These are phyloP conservation scores for Danio albolineatus DNA, from an alignment of 2,797 vertebrate species.

Conservation along the genomic window DNA sequence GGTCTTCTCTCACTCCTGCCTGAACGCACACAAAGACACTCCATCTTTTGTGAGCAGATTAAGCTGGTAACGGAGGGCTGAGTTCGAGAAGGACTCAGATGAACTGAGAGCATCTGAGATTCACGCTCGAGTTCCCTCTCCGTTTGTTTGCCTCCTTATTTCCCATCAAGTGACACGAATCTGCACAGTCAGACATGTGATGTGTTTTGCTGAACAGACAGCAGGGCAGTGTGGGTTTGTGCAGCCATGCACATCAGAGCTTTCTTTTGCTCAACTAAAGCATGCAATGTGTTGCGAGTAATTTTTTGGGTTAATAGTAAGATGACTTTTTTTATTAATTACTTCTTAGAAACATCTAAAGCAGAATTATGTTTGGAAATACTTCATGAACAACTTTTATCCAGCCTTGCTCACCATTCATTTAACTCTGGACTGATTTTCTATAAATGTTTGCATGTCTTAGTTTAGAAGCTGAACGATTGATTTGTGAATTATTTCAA, in stretches of 20 bases:
- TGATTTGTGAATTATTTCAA: not conserved
- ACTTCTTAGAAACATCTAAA: too few relatives aligned
- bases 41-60: slow-evolving; percentile 30
- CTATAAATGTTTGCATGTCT: not conserved
- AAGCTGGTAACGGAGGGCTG: slow-evolving; percentile 10
- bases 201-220: slow-evolving; percentile 29
- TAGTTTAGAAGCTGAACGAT: not conserved
- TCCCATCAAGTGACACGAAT: slow-evolving; percentile 35
- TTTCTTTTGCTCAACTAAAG: slow-evolving; percentile 38
- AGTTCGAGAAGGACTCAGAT: slow-evolving; percentile 9
- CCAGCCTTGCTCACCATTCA: not conserved
- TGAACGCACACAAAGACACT: slow-evolving; percentile 31
- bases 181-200: slow-evolving; percentile 21
- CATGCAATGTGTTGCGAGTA: not conserved
- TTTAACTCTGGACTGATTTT: too few relatives aligned
- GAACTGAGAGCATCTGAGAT: slow-evolving; percentile 43
- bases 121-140: slow-evolving; percentile 22
- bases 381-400: not conserved
- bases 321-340: too few relatives aligned
- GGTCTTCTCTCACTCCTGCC: slow-evolving; percentile 34
- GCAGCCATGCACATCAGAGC: not conserved
- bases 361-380: not conserved
- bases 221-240: not conserved
- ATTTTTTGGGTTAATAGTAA: not conserved
- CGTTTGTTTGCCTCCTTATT: slow-evolving; percentile 35